These are phyloP conservation scores for Lasioglossum pauxillum DNA, from an alignment of 2,888 invertebrate species.

Conservation along the genomic window DNA sequence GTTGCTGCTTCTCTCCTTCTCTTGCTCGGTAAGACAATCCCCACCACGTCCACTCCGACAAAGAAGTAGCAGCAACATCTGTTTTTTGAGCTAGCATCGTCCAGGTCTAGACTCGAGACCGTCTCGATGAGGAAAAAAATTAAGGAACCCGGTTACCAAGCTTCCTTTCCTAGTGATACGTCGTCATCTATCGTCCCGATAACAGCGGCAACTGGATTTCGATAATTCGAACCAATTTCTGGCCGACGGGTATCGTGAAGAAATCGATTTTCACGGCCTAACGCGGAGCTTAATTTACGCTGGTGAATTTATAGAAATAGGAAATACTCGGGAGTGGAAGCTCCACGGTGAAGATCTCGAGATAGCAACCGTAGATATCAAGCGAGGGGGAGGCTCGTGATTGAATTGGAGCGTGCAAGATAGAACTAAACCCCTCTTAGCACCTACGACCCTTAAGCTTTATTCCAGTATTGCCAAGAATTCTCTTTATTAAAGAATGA, in stretches of 20 bases:
- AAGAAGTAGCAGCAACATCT: too few species aligned
- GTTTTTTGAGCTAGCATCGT: too few species aligned
- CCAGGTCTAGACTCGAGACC: neutral
- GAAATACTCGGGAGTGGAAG: conserved; percentile 13
- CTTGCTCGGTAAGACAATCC: too few species aligned
- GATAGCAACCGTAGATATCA: conserved; percentile 38
- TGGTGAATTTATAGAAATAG: conserved; percentile 38
- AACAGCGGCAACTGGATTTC: conserved; percentile 9
- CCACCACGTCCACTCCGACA: too few species aligned
- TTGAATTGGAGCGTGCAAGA: conserved; percentile 52
- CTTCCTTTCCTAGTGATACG: neutral
- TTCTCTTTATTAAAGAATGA: neutral
- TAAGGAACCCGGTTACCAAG: neutral
- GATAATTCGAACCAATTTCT: conserved; percentile 11
- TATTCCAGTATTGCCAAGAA: neutral
- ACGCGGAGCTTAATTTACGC: conserved; percentile 33
- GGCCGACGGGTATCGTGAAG: neutral
- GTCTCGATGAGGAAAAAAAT: neutral
- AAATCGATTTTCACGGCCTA: conserved; percentile 37
- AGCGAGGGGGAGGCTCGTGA: conserved; percentile 34
- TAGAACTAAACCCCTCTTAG: conserved; percentile 36
- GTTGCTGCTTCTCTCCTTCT: too few species aligned
- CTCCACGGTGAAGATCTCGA: conserved; percentile 25
- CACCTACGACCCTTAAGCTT: conserved; percentile 32
- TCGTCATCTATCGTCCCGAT: conserved; percentile 20